phyloP scores from a whole-genome alignment of 2,113 vertebrate species.

The Butastur rufipennis region DNA sequence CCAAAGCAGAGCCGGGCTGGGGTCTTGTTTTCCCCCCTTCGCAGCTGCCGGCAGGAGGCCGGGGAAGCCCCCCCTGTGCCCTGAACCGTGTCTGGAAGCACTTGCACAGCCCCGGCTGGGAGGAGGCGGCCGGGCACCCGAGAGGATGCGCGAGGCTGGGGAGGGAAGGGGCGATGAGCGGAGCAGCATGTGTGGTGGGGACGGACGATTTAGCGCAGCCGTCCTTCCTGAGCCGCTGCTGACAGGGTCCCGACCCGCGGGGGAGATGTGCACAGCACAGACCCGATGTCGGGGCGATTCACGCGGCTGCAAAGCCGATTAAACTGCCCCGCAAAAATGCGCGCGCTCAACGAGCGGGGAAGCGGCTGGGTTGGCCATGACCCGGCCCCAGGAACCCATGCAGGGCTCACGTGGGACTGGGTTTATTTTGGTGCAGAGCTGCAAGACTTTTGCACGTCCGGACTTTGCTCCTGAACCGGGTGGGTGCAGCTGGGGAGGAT shows the following conservation, averaged over 20 bases:
- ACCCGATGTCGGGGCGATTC: background rate
- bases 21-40: background rate
- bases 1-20: fast-evolving
- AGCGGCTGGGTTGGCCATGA: background rate
- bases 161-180: background rate
- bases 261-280: background rate
- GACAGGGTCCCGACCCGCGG: background rate
- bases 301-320: fast-evolving
- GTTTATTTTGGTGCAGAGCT: background rate
- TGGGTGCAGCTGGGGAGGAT: background rate
- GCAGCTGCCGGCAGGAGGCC: fast-evolving
- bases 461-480: background rate
- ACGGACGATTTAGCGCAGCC: background rate
- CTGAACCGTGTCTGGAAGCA: background rate
- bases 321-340: fast-evolving
- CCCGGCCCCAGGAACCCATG: background rate
- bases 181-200: background rate
- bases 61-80: background rate
- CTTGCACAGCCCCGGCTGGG: background rate
- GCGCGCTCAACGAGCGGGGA: fast-evolving
- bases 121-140: fast-evolving
- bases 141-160: background rate
- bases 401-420: fast-evolving
- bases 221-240: background rate
- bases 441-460: fast-evolving